A percentile compares a stretch with the other conserved stretches of the same genome.
Conservation (phyloP, 2,797 vertebrate genomes). For the Lerista edwardsae region DNA sequence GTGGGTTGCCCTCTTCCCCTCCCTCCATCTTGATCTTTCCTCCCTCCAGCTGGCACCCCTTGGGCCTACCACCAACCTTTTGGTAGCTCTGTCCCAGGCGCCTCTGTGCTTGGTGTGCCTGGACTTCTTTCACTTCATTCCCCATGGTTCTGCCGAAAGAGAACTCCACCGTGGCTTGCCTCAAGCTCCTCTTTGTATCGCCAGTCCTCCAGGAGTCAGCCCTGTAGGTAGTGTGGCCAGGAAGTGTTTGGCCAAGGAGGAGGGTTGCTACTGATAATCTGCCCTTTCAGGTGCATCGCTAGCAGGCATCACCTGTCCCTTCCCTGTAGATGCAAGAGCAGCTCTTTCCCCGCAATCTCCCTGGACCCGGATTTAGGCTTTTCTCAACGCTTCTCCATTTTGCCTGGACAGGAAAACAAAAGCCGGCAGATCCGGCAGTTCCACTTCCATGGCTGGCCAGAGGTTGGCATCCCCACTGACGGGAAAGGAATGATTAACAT, state of each 20-base stretch:
- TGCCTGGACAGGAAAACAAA: conserved; percentile 90
- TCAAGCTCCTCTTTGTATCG: background rate
- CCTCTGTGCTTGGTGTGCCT: too few relatives aligned
- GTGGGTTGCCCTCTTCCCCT: background rate
- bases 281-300: background rate
- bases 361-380: background rate
- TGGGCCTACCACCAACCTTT: background rate
- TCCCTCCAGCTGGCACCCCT: background rate
- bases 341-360: accelerated
- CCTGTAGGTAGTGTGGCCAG: background rate
- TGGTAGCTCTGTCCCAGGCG: background rate
- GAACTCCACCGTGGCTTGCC: background rate
- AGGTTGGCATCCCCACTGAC: conserved; percentile 94
- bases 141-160: background rate
- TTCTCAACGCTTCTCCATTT: background rate
- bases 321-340: background rate
- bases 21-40: background rate
- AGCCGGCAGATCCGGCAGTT: conserved; percentile 93
- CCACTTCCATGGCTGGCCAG: conserved; percentile 98
- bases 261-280: background rate
- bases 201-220: background rate
- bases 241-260: background rate
- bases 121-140: background rate
- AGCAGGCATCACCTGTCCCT: background rate
- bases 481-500: conserved; percentile 99